These are phyloP conservation scores for Etheostoma cragini DNA, from an alignment of 2,113 vertebrate species.

Conservation along the genomic window DNA sequence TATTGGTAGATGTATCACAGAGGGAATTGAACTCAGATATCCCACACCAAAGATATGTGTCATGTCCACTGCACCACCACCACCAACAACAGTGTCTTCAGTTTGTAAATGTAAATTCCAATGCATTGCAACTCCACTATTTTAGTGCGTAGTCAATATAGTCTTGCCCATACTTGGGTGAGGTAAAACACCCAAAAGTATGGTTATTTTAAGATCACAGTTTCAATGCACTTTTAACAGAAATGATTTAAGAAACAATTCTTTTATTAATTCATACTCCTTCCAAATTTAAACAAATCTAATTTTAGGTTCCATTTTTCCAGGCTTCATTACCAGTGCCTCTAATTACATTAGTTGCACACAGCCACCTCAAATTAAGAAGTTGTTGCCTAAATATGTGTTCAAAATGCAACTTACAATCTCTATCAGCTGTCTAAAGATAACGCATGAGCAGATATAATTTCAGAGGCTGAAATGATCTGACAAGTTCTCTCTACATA, in stretches of 20 bases:
- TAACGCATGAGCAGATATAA: constrained; percentile 34
- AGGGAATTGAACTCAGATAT: too few relatives aligned
- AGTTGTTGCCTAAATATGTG: constrained; percentile 68
- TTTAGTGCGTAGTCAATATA: neutral
- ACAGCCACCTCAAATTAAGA: constrained; percentile 68
- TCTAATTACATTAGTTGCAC: constrained; percentile 50
- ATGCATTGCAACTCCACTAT: neutral
- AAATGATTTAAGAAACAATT: neutral
- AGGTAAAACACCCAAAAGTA: neutral
- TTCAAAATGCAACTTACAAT: constrained; percentile 62
- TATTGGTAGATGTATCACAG: too few relatives aligned
- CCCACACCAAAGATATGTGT: too few relatives aligned
- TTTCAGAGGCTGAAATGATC: constrained; percentile 38
- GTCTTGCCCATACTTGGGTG: neutral
- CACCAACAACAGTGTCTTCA: neutral
- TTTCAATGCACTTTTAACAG: neutral
- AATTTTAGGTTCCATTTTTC: constrained; percentile 1
- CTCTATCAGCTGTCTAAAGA: constrained; percentile 32
- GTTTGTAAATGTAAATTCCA: neutral
- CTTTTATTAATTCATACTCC: neutral
- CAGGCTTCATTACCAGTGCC: neutral
- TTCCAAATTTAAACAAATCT: neutral
- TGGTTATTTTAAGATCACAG: neutral
- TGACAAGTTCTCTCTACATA: constrained; percentile 50
- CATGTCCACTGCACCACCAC: too few relatives aligned